phyloP scores from a whole-genome alignment of 2,888 invertebrate genomes.

The Oxyscelio sp. region DNA sequence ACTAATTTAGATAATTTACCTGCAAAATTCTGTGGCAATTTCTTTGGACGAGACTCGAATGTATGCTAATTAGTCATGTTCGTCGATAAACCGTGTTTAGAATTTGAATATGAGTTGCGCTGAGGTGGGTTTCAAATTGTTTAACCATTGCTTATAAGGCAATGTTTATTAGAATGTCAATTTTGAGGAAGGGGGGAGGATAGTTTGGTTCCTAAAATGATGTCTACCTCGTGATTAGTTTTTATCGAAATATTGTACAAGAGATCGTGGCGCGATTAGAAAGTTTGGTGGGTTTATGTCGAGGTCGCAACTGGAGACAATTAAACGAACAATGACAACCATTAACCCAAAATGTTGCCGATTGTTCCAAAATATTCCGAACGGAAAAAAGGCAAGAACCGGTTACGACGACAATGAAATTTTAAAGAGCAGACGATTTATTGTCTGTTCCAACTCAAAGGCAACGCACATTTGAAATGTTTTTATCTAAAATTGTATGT shows the following conservation, averaged over 20 bases:
- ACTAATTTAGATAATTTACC: constrained; percentile 63
- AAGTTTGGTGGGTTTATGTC: constrained; percentile 32
- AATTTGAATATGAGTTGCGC: constrained; percentile 1
- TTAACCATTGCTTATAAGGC: background rate
- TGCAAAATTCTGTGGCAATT: constrained; percentile 42
- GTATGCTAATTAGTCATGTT: constrained; percentile 52
- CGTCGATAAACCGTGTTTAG: constrained; percentile 18
- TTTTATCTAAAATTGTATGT: too few species aligned
- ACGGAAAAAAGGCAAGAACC: constrained; percentile 24
- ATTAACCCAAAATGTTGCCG: constrained; percentile 36
- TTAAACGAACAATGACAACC: constrained; percentile 38
- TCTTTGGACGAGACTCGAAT: background rate
- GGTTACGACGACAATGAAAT: constrained; percentile 16
- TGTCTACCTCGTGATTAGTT: too few species aligned
- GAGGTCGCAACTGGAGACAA: constrained; percentile 53
- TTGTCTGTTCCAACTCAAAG: constrained; percentile 1
- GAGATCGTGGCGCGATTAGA: constrained; percentile 51
- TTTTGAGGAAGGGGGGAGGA: too few species aligned
- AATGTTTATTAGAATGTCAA: background rate
- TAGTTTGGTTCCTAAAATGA: too few species aligned
- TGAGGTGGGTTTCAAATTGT: background rate
- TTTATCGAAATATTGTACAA: constrained; percentile 22
- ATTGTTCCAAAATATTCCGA: constrained; percentile 24
- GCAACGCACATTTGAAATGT: too few species aligned
- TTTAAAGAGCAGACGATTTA: constrained; percentile 1